Evolutionary conservation across 1,140 invertebrate species (phyloP).

Genomic region (Pissodes strobi): DNA sequence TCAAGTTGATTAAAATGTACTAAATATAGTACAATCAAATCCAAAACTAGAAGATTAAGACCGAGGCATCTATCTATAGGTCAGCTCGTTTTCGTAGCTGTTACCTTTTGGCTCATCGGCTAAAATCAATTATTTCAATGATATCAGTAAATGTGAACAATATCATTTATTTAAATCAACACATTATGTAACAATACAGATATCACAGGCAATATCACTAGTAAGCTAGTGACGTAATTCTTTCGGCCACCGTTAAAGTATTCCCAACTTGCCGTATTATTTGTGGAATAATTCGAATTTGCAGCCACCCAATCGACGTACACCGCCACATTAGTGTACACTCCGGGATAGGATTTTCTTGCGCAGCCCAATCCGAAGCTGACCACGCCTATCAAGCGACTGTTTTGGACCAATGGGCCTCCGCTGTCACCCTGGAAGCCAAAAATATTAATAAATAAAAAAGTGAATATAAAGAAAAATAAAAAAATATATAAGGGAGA

Average conservation of each 20-base stretch:
- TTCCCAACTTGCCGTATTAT: neutral
- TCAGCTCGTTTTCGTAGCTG: no score
- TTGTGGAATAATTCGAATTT: constrained; percentile 18
- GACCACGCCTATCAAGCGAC: constrained; percentile 61
- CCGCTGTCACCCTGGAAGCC: constrained; percentile 60
- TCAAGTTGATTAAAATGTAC: no score
- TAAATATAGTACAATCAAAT: no score
- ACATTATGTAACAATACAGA: neutral
- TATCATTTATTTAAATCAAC: no score
- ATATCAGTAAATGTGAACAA: no score
- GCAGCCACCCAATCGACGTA: constrained; percentile 33
- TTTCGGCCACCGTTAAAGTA: no score
- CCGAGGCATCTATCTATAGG: no score
- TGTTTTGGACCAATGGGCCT: constrained; percentile 59
- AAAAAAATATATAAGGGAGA: neutral
- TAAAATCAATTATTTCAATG: no score
- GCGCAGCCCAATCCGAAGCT: constrained; percentile 69
- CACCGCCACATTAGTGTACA: constrained; percentile 63
- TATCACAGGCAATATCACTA: neutral
- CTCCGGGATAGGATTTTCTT: constrained; percentile 62
- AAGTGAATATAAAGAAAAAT: neutral
- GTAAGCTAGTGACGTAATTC: no score
- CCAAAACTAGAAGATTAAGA: no score
- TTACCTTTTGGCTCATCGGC: no score
- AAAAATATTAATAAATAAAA: no score